phyloP scores from a whole-genome alignment of 2,113 vertebrate genomes.

The Cyanoramphus novaezelandiae region DNA sequence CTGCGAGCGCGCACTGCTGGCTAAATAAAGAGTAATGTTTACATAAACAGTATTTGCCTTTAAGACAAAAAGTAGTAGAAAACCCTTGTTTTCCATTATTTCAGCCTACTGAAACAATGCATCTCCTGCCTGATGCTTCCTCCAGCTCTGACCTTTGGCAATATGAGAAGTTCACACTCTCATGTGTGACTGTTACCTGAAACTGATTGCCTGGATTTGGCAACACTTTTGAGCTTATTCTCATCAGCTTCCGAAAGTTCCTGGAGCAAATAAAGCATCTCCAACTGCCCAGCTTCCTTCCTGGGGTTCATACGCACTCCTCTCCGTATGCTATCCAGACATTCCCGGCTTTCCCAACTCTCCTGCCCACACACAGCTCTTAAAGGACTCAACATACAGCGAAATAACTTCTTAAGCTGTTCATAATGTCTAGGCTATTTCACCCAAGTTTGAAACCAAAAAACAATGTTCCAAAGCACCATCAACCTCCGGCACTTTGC shows the following conservation, averaged over 20 bases:
- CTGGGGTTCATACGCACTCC: no score
- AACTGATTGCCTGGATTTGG: neutral
- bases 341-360: neutral
- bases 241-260: neutral
- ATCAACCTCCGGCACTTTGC: neutral
- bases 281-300: neutral
- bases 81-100: neutral
- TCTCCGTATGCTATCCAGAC: neutral
- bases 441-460: neutral
- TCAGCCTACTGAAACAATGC: neutral
- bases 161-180: neutral
- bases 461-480: neutral
- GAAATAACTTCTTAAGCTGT: neutral
- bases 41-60: no score
- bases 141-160: neutral
- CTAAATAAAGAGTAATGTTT: no score
- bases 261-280: neutral
- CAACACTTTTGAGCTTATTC: neutral
- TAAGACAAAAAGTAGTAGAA: neutral
- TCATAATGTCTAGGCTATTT: neutral
- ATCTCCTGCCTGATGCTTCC: neutral
- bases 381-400: neutral
- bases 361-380: neutral
- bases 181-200: neutral
- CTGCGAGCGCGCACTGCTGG: no score